Evolutionary conservation across 2,888 invertebrate species (phyloP), one percentile per base, ranked within the genome.

Genomic region (Pollenia labialis): DNA sequence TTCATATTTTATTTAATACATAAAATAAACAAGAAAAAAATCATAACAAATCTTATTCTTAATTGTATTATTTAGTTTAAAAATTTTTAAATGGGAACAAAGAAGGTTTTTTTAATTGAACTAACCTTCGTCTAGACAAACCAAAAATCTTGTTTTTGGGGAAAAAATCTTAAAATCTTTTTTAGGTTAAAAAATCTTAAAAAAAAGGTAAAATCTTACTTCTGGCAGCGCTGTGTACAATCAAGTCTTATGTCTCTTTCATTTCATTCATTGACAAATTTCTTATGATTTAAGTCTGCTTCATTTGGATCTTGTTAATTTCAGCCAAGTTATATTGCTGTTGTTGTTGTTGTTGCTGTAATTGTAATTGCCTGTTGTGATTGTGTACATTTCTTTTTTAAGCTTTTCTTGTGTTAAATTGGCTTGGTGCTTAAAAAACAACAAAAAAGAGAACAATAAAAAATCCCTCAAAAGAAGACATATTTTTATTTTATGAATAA

Each of bases 261-360:
- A 6, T 52, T 42, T 16, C 48, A 54, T 60, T 83, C 76, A 62
- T 66, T 81, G 83, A 84, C 80, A 81, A 84, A 81, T 77, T 56
- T 80, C 9, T 40, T 52, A 64, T 58, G 48, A 71, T 76, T 69
- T 40, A 68, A 74, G 74, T 76, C 54, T 62, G 46, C 14, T 66
- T 76, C 14, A 18, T 68, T 76, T 56, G 3, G 18, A 23, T 69
- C 58, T 75, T 84, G 75, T 83, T 72, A 84, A 77, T 72, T 87
- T 54, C 40, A 76, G 44, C 44, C 56, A 69, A 75, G n/a, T 54
- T 54, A 3, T 56, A 64, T 69, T 80, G 10, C n/a, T 69, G 56
- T 32, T 72, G 56, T 72, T 64, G 4, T 72, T 64, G 4, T 16
- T 11, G n/a, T 23, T 1, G 23, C 10, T 11, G 23, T 32, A 6